Evolutionary conservation across 2,888 invertebrate genomes (phyloP).

Genomic region (Rhorus exstirpatorius): DNA sequence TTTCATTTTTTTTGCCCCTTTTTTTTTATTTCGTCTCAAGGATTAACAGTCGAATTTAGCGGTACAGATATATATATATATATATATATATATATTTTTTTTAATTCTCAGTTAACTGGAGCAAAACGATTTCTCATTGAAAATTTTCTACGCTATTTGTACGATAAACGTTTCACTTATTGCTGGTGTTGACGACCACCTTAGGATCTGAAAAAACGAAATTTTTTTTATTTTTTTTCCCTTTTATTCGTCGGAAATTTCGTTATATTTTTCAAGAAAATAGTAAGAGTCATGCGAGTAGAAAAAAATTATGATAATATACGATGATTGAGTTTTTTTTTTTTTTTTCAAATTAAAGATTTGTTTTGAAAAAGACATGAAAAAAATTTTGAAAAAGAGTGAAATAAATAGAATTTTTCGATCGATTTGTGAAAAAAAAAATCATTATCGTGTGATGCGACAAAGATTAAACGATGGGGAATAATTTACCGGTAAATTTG

Average conservation of each 20-base stretch:
- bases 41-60: slow-evolving; percentile 53
- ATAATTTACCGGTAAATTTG: slow-evolving; percentile 89
- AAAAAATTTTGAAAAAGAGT: neutral
- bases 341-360: too few species aligned
- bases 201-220: slow-evolving; percentile 76
- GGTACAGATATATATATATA: too few species aligned
- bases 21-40: slow-evolving; percentile 50
- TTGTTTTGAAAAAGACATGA: neutral
- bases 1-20: too few species aligned
- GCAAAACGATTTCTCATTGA: slow-evolving; percentile 42
- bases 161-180: slow-evolving; percentile 59
- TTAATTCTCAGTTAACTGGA: slow-evolving; percentile 30
- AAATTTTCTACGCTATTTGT: slow-evolving; percentile 63
- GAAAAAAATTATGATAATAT: too few species aligned
- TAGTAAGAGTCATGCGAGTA: too few species aligned
- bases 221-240: neutral
- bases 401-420: slow-evolving; percentile 1
- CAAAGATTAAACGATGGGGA: neutral
- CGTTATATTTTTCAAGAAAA: slow-evolving; percentile 1
- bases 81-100: too few species aligned
- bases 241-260: neutral
- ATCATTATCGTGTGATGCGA: neutral
- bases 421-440: too few species aligned
- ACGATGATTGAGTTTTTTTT: too few species aligned
- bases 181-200: slow-evolving; percentile 66